Conservation (phyloP, 2,888 invertebrate species). For the Operophtera brumata region DNA sequence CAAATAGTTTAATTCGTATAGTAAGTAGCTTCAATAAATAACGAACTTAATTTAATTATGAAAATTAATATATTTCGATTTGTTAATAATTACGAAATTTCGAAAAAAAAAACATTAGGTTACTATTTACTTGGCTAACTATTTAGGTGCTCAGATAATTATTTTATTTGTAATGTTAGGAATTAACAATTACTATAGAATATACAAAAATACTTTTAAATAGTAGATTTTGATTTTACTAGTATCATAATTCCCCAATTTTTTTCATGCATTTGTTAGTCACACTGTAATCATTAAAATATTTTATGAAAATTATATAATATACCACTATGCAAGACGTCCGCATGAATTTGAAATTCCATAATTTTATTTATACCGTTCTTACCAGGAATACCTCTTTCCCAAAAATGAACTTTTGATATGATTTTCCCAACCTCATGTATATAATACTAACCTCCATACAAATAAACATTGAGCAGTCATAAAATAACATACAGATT, state of each 20-base stretch:
- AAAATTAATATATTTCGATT: background rate
- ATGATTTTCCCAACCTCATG: slow-evolving; percentile 2
- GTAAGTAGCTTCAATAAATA: too few species aligned
- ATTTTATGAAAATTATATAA: slow-evolving; percentile 1
- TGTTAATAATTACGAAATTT: too few species aligned
- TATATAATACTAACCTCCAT: background rate
- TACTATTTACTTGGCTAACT: too few species aligned
- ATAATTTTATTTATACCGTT: background rate
- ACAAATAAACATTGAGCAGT: slow-evolving; percentile 11
- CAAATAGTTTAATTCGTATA: background rate
- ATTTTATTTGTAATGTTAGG: background rate
- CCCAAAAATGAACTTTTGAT: background rate
- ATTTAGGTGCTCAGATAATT: too few species aligned
- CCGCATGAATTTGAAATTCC: background rate
- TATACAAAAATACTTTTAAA: background rate
- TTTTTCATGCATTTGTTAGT: slow-evolving; percentile 38
- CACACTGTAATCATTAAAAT: slow-evolving; percentile 28
- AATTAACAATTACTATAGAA: slow-evolving; percentile 6
- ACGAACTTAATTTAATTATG: background rate
- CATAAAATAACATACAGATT: background rate
- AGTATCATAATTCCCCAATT: slow-evolving; percentile 7
- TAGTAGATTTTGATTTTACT: too few species aligned
- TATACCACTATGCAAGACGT: background rate
- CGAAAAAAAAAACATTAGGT: too few species aligned
- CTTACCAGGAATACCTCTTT: background rate